phyloP scores from a whole-genome alignment of 2,888 invertebrate species.

The Drosophila dives region DNA sequence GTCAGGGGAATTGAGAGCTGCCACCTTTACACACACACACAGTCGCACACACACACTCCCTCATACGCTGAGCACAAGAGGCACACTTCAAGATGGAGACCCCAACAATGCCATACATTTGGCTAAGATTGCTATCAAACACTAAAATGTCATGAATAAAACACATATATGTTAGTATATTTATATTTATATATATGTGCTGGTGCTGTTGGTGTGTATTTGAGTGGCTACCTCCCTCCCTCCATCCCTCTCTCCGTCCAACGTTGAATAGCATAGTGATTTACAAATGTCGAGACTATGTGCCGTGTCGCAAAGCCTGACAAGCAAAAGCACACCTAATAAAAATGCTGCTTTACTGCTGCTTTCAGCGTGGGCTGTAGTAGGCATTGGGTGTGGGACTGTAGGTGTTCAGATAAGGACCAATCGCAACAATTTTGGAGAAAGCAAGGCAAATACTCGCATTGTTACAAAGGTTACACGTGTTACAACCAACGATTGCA shows the following conservation, averaged over 20 bases:
- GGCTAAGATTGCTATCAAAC: conserved; percentile 76
- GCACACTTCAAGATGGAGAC: conserved; percentile 48
- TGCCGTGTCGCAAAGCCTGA: conserved; percentile 39
- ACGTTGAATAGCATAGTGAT: conserved; percentile 56
- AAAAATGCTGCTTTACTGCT: conserved; percentile 60
- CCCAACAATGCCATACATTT: conserved; percentile 75
- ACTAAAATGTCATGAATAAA: conserved; percentile 75
- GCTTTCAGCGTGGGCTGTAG: neutral
- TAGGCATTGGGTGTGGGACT: neutral
- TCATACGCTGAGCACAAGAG: conserved; percentile 27
- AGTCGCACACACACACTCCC: neutral
- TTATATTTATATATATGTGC: conserved; percentile 4
- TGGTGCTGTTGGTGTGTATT: conserved; percentile 17
- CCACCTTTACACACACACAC: conserved; percentile 7
- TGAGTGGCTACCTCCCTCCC: conserved; percentile 23
- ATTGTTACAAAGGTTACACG: conserved; percentile 65
- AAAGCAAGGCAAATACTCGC: conserved; percentile 59
- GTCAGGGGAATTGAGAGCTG: conserved; percentile 43
- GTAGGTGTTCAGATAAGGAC: conserved; percentile 42
- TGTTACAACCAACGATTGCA: conserved; percentile 65
- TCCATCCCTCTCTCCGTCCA: neutral
- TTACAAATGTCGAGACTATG: conserved; percentile 57
- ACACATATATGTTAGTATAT: conserved; percentile 33
- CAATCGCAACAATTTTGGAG: conserved; percentile 61
- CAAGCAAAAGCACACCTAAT: conserved; percentile 69